Conservation (phyloP, 2,797 vertebrate species). For the Bovichtus variegatus region DNA sequence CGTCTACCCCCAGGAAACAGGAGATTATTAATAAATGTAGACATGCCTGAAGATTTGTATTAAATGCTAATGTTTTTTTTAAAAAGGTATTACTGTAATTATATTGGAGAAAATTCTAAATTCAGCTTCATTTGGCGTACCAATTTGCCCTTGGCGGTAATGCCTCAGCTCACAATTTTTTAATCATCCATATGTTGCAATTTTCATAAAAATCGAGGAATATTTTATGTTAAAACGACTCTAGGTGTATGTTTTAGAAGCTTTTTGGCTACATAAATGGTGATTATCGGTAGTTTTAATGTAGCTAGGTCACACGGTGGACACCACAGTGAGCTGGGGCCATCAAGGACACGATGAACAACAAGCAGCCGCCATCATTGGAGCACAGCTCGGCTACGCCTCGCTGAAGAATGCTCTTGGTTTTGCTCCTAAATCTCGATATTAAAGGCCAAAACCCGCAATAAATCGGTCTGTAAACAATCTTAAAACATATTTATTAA, state of each 20-base stretch:
- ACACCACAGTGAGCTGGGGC: slow-evolving; percentile 53
- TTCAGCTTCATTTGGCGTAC: slow-evolving; percentile 7
- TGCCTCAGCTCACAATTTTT: background rate
- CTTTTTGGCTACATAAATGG: background rate
- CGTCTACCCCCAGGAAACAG: background rate
- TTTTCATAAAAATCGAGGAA: background rate
- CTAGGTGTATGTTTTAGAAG: fast-evolving
- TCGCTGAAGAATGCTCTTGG: slow-evolving; percentile 79
- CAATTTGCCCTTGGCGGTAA: slow-evolving; percentile 42
- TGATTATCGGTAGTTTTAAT: background rate
- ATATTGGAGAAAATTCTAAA: fast-evolving
- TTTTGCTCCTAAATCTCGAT: slow-evolving; percentile 27
- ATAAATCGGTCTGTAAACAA: background rate
- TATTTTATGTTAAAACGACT: background rate
- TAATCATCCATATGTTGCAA: slow-evolving; percentile 14
- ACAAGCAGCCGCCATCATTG: slow-evolving; percentile 86
- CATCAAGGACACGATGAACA: slow-evolving; percentile 79
- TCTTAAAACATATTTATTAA: slow-evolving; percentile 27
- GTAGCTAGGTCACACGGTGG: slow-evolving; percentile 37
- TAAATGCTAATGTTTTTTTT: background rate
- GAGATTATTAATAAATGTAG: background rate
- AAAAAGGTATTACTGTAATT: background rate
- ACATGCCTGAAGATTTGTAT: background rate
- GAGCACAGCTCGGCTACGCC: slow-evolving; percentile 80
- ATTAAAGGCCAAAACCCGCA: background rate